Evolutionary conservation across 2,888 invertebrate genomes (phyloP), one percentile per base, ranked within the genome.

Genomic region (Neoitamus cyanurus): DNA sequence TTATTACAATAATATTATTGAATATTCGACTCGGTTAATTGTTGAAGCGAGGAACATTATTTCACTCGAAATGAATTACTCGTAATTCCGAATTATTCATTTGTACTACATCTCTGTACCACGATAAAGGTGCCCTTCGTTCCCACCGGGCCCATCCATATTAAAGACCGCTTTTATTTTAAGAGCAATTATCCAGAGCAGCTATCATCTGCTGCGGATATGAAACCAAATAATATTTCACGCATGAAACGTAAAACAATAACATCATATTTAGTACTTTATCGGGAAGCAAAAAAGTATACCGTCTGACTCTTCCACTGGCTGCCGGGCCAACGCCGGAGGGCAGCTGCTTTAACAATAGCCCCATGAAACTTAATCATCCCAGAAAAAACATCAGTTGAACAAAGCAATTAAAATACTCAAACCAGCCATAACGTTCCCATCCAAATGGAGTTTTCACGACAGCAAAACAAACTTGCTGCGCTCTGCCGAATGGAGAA

Each of bases 321-420:
- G 7, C 20, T 2, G 20, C 5, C 7, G n/a, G 48, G 15, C 7
- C 20, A 20, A 1, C 15, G 48, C 7, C 48, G 58, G 42, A n/a
- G n/a, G 42, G 42, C 42, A 15, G 7, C 58, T 58, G 58, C 58
- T n/a, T 58, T 58, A 58, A 58, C 58, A 58, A 72, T 72, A n/a
- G 72, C 34, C 72, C 34, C 30, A 72, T 72, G 34, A 72, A 72
- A 72, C 72, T 72, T 34, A 34, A 72, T 72, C 72, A 72, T 72
- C 30, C 31, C 72, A 30, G 31, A 72, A 34, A 28, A 72, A 72
- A 72, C 72, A 72, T 72, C 31, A 34, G 72, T 34, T 31, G 72
- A 72, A 31, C 72, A 72, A 34, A 72, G 72, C 72, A 72, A 72
- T 72, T 72, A 72, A 72, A 72, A 34, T 72, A 72, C 72, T 72